phyloP scores from a whole-genome alignment of 1,140 invertebrate genomes.

The Heliconius himera region DNA sequence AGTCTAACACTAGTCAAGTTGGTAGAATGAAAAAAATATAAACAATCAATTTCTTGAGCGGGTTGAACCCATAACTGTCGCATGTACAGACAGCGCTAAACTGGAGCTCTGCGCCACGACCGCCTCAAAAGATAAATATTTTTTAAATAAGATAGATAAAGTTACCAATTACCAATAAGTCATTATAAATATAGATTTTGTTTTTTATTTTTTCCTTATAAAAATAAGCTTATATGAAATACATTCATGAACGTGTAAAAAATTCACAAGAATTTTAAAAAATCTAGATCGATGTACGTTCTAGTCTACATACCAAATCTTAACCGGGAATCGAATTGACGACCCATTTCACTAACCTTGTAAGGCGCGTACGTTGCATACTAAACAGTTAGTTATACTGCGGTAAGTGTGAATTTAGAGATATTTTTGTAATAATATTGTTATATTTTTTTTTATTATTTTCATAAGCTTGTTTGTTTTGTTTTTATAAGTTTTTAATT shows the following conservation, averaged over 20 bases:
- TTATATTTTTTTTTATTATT: background rate
- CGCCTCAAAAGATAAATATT: background rate
- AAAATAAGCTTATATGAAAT: too few species aligned
- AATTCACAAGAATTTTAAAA: background rate
- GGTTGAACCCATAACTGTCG: background rate
- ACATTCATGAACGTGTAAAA: background rate
- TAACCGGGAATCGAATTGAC: constrained; percentile 13
- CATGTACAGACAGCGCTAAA: background rate
- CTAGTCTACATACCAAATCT: background rate
- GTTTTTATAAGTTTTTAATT: too few species aligned
- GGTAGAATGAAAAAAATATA: background rate
- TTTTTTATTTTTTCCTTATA: too few species aligned
- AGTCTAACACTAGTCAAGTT: background rate
- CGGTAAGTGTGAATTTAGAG: background rate
- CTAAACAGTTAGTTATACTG: constrained; percentile 11
- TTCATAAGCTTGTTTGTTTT: background rate
- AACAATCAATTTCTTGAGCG: too few species aligned
- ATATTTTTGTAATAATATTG: background rate
- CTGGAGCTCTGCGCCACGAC: background rate
- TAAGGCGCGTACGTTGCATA: constrained; percentile 28
- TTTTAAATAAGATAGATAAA: too few species aligned
- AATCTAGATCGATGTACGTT: background rate
- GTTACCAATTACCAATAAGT: too few species aligned
- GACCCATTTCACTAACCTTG: constrained; percentile 43
- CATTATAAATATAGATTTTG: too few species aligned